Base-by-base conservation (phyloP, 2,797 vertebrate genomes). In the Gastrophryne carolinensis region DNA sequence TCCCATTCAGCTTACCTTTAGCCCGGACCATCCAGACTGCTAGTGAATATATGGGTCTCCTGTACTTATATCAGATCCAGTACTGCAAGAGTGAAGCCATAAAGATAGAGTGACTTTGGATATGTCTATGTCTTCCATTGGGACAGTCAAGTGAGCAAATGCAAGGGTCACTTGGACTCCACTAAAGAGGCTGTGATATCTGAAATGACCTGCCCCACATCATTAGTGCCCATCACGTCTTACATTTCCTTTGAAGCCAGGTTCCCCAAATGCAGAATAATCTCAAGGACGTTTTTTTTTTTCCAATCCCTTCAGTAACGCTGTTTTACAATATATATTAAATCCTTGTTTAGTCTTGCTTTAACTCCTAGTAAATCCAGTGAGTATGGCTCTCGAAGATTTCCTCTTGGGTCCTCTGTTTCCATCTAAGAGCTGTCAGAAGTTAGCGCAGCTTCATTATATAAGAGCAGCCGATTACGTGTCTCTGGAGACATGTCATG, bases 11-110 rank as follows among this genome's bases (percentile, higher is more conserved):
- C 67, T 72, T 78, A 78, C 75, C 75, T 78, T 78, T 65, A 65
- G 75, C 67, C 75, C 17, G 68, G 75, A 72, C 68, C 52, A 71
- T 78, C 75, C 75, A 72, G 75, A 78, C 75, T 65, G 50, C 61
- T 78, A 78, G n/a, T 72, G 62, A 52, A 64, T 50, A 65, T 34
- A 23, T 13, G 62, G 37, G 24, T 72, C 35, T 37, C 23, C 29
- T 58, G 50, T 65, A 53, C 53, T 58, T 50, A 77, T 27, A 65
- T 78, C 30, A 72, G 50, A 72, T 72, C 67, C 75, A 78, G 53
- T 21, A 30, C 58, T 78, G 67, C 10, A 37, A 78, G 21, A 32
- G 50, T 3, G 24, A 29, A 57, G 61, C 75, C 75, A 78, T 78
- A 60, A 77, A 64, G 35, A 65, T 57, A 24, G 39, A 32, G 17